phyloP scores from a whole-genome alignment of 1,140 invertebrate genomes.

The Myzus persicae region DNA sequence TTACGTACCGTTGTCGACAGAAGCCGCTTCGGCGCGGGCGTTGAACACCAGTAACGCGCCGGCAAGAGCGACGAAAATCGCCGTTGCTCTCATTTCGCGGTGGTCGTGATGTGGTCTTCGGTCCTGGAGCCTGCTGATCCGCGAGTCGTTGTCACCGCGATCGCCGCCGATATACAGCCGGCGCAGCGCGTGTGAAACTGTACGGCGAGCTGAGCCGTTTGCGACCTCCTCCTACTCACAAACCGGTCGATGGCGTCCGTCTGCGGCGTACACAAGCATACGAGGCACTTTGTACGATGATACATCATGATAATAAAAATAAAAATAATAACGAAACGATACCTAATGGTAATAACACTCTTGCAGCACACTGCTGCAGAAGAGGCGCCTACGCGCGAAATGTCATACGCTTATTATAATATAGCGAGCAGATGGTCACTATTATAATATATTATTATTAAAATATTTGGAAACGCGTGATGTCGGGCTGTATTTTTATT shows the following conservation, averaged over 20 bases:
- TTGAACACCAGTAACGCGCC: background rate
- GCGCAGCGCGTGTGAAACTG: background rate
- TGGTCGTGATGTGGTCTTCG: background rate
- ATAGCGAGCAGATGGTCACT: conserved; percentile 37
- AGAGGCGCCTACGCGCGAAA: conserved; percentile 49
- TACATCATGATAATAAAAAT: background rate
- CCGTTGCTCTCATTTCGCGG: conserved; percentile 42
- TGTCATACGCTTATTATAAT: background rate
- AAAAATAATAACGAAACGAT: background rate
- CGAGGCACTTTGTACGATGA: background rate
- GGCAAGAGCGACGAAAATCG: conserved; percentile 35
- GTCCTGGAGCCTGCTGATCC: background rate
- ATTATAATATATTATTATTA: background rate
- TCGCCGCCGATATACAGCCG: conserved; percentile 25
- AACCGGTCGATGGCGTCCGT: conserved; percentile 37
- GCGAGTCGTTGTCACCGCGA: background rate
- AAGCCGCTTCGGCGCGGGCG: background rate
- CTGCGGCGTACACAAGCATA: background rate
- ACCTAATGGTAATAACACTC: background rate
- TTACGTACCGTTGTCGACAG: conserved; percentile 45
- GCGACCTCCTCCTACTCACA: conserved; percentile 48
- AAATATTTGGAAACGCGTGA: background rate
- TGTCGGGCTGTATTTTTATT: background rate
- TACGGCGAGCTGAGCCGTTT: background rate
- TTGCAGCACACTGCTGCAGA: too few relatives aligned